A percentile compares a stretch with the other conserved stretches of the same genome.
phyloP scores from a whole-genome alignment of 2,888 invertebrate genomes.

The Gisinianus flammeolus region DNA sequence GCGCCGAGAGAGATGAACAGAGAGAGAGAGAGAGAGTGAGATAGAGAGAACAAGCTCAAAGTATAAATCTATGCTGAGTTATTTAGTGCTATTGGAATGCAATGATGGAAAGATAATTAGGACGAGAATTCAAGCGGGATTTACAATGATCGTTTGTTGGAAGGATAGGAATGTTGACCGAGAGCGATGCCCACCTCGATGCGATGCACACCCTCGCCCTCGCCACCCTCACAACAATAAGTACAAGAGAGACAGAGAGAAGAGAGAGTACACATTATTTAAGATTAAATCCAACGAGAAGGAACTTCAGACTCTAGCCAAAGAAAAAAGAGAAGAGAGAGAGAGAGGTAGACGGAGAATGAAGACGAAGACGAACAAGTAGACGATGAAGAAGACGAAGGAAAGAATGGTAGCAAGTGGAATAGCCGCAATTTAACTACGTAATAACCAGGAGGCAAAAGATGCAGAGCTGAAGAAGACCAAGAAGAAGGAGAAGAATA shows the following conservation, averaged over 20 bases:
- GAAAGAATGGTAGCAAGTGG: conserved; percentile 43
- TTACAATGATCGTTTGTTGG: conserved; percentile 35
- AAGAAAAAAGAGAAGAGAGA: background rate
- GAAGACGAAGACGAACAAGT: background rate
- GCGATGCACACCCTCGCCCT: conserved; percentile 56
- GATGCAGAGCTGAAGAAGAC: conserved; percentile 8
- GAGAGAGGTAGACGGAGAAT: background rate
- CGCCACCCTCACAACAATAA: conserved; percentile 55
- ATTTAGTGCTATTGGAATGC: conserved; percentile 41
- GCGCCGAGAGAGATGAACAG: background rate
- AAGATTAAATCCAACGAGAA: conserved; percentile 7
- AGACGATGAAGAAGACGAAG: conserved; percentile 8
- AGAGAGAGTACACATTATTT: background rate
- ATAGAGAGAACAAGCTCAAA: conserved; percentile 11
- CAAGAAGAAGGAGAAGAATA: background rate
- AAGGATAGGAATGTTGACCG: conserved; percentile 51
- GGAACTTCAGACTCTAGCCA: background rate
- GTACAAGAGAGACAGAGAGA: background rate
- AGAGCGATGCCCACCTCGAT: conserved; percentile 51
- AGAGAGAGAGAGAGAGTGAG: background rate
- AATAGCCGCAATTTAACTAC: conserved; percentile 43
- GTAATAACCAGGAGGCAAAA: conserved; percentile 43
- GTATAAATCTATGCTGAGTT: conserved; percentile 38
- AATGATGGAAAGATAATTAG: conserved; percentile 42
- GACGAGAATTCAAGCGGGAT: conserved; percentile 40